Conservation (phyloP, 2,113 vertebrate species). For the Eurypyga helias region DNA sequence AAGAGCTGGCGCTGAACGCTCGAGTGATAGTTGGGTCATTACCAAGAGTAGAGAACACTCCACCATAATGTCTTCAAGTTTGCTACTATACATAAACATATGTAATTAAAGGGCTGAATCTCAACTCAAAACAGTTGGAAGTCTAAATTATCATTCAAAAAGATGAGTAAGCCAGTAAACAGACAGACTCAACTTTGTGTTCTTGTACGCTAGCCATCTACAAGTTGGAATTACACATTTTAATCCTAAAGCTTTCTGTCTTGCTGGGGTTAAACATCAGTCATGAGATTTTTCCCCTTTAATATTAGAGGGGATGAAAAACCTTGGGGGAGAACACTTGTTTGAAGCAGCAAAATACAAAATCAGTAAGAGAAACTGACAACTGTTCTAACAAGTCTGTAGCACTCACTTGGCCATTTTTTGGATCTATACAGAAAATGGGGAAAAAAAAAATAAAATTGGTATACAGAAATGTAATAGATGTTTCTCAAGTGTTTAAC, state of each 20-base stretch:
- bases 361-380: background rate
- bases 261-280: background rate
- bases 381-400: background rate
- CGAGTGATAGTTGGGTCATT: constrained; percentile 63
- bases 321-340: background rate
- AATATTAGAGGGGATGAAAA: constrained; percentile 11
- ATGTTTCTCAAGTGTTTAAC: background rate
- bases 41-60: constrained; percentile 61
- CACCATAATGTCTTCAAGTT: constrained; percentile 68
- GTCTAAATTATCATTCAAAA: constrained; percentile 60
- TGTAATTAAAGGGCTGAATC: constrained; percentile 59
- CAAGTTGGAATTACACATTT: constrained; percentile 40
- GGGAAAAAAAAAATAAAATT: background rate
- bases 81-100: constrained; percentile 66
- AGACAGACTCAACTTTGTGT: constrained; percentile 64
- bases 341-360: background rate
- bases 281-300: background rate
- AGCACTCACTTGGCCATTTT: background rate
- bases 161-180: constrained; percentile 62
- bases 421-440: background rate
- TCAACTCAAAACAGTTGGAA: constrained; percentile 70
- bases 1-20: constrained; percentile 45
- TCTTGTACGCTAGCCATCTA: constrained; percentile 61
- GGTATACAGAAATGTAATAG: background rate
- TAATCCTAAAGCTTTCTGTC: constrained; percentile 31